Base-by-base conservation (phyloP, 2,888 invertebrate species). In the Coenonympha glycerion region DNA sequence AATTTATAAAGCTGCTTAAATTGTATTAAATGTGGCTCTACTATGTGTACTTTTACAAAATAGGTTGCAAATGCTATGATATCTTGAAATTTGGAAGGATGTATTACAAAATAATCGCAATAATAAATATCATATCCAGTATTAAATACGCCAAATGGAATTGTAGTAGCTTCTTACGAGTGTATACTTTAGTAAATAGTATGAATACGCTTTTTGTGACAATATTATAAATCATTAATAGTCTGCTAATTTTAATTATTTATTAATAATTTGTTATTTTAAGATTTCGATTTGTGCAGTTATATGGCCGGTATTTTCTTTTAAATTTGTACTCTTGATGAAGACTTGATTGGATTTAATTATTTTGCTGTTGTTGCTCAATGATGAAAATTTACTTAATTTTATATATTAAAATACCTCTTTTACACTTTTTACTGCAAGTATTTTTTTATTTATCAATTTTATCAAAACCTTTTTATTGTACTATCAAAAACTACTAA, bases 181-280 rank as follows among this genome's bases (percentile, higher is more conserved):
- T 53, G 16, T 53, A 46, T 47, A 39, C 47, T 47, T 46, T 34
- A 52, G 30, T 53, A 50, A 52, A 53, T 55, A 53, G 24, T 49
- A 56, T 50, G 63, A 49, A 41, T 46, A 79, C 74, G 81, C 79
- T 81, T 81, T 52, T 72, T 68, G 58, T 68, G 82, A 82, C 80
- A 82, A 81, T 82, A 82, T 70, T 68, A 28, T 16, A 16, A 15
- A 6, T 70, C 68, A 28, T 16, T 16, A 15, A 6, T 49, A 45
- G 19, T 28, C 42, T 37, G 42, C 37, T 53, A 41, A 42, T n/a
- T n/a, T n/a, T n/a, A n/a, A n/a, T n/a, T n/a, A n/a, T n/a, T n/a
- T n/a, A n/a, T 44, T 18, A 15, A 18, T 34, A 41, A 6, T 30
- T 13, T 24, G 40, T 41, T 33, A 8, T 26, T n/a, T 15, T 15